Evolutionary conservation across 2,888 invertebrate genomes (phyloP).

Genomic region (Ferdinandea cuprea): DNA sequence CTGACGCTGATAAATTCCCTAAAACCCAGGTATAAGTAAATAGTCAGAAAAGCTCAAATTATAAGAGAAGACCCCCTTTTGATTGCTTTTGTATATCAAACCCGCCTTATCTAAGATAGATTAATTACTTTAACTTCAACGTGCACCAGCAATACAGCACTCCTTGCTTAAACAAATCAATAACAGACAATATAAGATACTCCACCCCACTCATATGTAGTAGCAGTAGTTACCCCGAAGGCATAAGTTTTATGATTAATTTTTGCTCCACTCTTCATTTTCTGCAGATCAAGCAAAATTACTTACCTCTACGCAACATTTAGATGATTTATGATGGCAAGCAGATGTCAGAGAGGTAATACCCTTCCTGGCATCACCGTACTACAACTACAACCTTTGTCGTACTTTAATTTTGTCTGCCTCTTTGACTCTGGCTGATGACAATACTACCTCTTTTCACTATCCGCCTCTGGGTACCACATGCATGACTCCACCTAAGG

Average conservation of each 20-base stretch:
- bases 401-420: slow-evolving; percentile 49
- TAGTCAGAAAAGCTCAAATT: not conserved
- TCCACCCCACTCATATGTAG: slow-evolving; percentile 2
- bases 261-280: slow-evolving; percentile 48
- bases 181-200: not conserved
- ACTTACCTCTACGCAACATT: slow-evolving; percentile 66
- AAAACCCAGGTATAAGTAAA: not conserved
- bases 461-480: slow-evolving; percentile 19
- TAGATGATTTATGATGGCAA: slow-evolving; percentile 71
- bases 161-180: not conserved
- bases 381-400: slow-evolving; percentile 44
- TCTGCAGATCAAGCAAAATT: slow-evolving; percentile 53
- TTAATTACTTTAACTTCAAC: slow-evolving; percentile 4
- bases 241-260: slow-evolving; percentile 66
- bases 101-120: not conserved
- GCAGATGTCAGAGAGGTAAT: slow-evolving; percentile 73
- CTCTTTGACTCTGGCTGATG: slow-evolving; percentile 35
- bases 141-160: not conserved
- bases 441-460: slow-evolving; percentile 57
- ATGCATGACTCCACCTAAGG: slow-evolving; percentile 45
- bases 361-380: slow-evolving; percentile 37
- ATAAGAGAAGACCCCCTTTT: not conserved
- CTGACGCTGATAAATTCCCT: too few relatives aligned
- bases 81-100: not conserved
- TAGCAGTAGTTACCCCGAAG: not conserved